Evolutionary conservation across 1,140 invertebrate species (phyloP).

Genomic region (Danaus plexippus): DNA sequence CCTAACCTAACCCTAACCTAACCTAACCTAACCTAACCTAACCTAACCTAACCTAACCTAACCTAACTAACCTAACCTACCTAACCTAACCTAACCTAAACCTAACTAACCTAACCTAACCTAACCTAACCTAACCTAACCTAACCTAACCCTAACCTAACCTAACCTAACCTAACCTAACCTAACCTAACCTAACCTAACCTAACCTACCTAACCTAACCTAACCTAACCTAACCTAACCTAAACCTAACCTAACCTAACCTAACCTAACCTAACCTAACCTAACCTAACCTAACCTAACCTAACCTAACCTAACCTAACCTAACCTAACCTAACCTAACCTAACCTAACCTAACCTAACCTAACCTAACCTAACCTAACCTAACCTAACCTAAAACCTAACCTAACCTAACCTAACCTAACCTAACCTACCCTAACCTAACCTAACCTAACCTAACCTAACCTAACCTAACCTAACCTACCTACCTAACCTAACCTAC

Average conservation of each 20-base stretch:
- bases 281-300: conserved; percentile 7
- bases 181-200: conserved; percentile 7
- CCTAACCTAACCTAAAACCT: too few relatives aligned
- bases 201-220: too few relatives aligned
- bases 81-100: too few relatives aligned
- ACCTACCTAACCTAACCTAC: too few relatives aligned
- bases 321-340: conserved; percentile 7
- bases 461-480: too few relatives aligned
- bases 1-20: too few relatives aligned
- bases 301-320: conserved; percentile 7
- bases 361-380: conserved; percentile 7
- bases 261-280: conserved; percentile 7
- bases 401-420: too few relatives aligned
- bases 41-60: conserved; percentile 7
- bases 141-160: too few relatives aligned
- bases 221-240: too few relatives aligned
- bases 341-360: conserved; percentile 7
- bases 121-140: conserved; percentile 5
- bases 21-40: conserved; percentile 7
- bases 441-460: too few relatives aligned
- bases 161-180: conserved; percentile 7
- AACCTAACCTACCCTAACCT: too few relatives aligned
- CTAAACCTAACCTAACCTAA: conserved; percentile 7
- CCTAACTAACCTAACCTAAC: conserved; percentile 5
- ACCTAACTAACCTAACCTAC: too few relatives aligned